Evolutionary conservation across 2,888 invertebrate genomes (phyloP).

Genomic region (Patella pellucida): DNA sequence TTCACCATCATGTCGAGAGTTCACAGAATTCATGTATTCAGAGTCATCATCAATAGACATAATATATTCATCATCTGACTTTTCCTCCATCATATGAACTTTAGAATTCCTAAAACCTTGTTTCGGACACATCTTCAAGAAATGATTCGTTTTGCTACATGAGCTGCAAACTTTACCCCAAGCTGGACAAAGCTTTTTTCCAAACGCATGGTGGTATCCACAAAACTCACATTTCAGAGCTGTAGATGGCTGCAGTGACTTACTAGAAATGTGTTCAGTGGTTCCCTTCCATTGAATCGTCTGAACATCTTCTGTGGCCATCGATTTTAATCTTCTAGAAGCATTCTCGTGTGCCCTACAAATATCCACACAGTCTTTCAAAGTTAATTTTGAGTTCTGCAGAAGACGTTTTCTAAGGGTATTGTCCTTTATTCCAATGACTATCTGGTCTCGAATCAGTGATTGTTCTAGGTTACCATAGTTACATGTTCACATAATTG

Average conservation of each 20-base stretch:
- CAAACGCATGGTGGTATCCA: conserved; percentile 31
- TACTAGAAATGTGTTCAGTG: too few species aligned
- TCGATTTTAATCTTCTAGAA: conserved; percentile 11
- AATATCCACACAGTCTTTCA: conserved; percentile 17
- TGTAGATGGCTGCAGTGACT: too few species aligned
- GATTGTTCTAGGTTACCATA: not conserved
- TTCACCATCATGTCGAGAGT: too few species aligned
- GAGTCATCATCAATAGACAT: too few species aligned
- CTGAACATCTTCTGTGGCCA: not conserved
- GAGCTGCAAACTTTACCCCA: conserved; percentile 35
- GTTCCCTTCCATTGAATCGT: too few species aligned
- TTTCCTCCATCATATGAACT: too few species aligned
- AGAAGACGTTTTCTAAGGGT: not conserved
- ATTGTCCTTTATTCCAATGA: not conserved
- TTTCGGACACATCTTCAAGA: conserved; percentile 19
- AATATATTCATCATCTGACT: too few species aligned
- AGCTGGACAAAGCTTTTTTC: conserved; percentile 37
- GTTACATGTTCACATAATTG: not conserved
- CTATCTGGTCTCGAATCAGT: not conserved
- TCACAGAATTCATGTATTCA: too few species aligned
- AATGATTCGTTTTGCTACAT: conserved; percentile 39
- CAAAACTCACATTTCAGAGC: conserved; percentile 30
- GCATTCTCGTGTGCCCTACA: conserved; percentile 20
- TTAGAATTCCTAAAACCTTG: too few species aligned
- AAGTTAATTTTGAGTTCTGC: too few species aligned